Evolutionary conservation across 2,888 invertebrate species (phyloP).

Genomic region (Gryllus longicercus): DNA sequence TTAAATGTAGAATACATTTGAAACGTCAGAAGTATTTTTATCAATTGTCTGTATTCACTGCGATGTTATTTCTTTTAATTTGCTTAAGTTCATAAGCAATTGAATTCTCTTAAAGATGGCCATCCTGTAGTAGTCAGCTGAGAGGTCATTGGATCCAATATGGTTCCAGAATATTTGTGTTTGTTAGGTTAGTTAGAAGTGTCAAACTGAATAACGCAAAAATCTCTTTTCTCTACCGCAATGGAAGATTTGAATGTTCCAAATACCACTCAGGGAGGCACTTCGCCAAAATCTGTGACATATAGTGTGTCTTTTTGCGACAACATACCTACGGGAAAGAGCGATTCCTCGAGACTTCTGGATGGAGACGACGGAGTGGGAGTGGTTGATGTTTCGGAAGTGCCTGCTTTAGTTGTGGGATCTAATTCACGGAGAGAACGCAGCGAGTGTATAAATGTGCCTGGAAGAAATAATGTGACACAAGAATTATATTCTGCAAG

Average conservation of each 20-base stretch:
- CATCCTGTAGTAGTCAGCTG: no score
- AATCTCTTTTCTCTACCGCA: no score
- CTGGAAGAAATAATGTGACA: background rate
- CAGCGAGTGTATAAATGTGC: background rate
- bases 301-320: conserved; percentile 17
- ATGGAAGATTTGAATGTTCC: background rate
- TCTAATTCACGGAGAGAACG: background rate
- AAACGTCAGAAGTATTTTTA: no score
- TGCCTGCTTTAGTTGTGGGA: background rate
- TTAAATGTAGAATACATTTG: no score
- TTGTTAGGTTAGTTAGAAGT: no score
- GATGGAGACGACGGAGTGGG: background rate
- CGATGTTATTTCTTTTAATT: no score
- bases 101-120: no score
- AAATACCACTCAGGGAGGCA: background rate
- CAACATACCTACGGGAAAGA: background rate
- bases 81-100: no score
- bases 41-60: no score
- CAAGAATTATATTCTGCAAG: background rate
- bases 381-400: background rate
- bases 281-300: background rate
- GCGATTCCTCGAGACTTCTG: background rate
- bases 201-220: no score
- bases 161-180: no score
- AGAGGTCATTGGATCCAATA: no score